These are phyloP conservation scores for Tetropium fuscum DNA, from an alignment of 2,888 invertebrate genomes.

Conservation along the genomic window DNA sequence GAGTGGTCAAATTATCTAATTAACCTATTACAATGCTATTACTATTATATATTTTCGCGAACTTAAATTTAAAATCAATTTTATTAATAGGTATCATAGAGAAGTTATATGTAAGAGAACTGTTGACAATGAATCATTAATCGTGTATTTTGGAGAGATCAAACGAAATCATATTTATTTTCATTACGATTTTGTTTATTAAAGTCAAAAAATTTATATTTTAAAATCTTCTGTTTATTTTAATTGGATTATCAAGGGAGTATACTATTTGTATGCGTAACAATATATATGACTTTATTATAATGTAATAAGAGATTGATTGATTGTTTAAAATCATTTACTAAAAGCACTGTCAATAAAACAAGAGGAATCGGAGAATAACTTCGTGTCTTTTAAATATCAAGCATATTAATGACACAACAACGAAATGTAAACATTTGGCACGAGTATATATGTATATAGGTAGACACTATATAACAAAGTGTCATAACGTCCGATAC, in stretches of 20 bases:
- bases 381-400: slow-evolving; percentile 6
- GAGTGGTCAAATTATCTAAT: not conserved
- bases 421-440: slow-evolving; percentile 12
- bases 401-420: slow-evolving; percentile 1
- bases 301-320: slow-evolving; percentile 21
- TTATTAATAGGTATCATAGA: slow-evolving; percentile 12
- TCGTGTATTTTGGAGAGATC: slow-evolving; percentile 17
- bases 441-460: slow-evolving; percentile 6
- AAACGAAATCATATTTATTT: slow-evolving; percentile 28
- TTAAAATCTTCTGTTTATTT: slow-evolving; percentile 27
- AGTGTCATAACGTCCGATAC: slow-evolving; percentile 9
- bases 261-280: slow-evolving; percentile 27
- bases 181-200: slow-evolving; percentile 26
- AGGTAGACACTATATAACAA: too few species aligned
- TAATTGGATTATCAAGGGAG: slow-evolving; percentile 24
- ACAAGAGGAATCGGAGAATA: not conserved
- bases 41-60: not conserved
- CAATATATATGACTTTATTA: slow-evolving; percentile 28
- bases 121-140: slow-evolving; percentile 30
- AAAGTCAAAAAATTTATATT: slow-evolving; percentile 27
- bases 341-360: slow-evolving; percentile 9
- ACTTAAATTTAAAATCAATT: slow-evolving; percentile 9
- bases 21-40: not conserved
- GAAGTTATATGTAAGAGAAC: slow-evolving; percentile 14
- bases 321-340: slow-evolving; percentile 16